phyloP scores from a whole-genome alignment of 2,888 invertebrate species.

The Drosophila borealis region DNA sequence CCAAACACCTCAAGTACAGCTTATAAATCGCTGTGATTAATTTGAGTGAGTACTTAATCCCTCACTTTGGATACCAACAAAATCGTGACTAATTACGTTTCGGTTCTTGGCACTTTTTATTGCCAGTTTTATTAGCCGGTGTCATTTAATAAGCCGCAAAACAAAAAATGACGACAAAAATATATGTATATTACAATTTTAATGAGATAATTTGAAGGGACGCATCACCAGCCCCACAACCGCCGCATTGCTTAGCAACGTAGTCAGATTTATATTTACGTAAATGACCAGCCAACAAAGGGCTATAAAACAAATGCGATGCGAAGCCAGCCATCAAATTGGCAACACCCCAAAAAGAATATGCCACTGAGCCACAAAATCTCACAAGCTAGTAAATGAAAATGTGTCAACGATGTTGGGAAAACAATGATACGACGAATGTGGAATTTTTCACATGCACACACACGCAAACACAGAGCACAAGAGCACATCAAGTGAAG shows the following conservation, averaged over 20 bases:
- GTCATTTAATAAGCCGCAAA: constrained; percentile 60
- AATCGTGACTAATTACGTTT: constrained; percentile 64
- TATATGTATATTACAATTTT: constrained; percentile 34
- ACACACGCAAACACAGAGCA: neutral
- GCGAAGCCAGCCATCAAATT: constrained; percentile 27
- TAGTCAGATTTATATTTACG: constrained; percentile 33
- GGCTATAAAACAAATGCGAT: constrained; percentile 58
- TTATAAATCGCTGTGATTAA: constrained; percentile 58
- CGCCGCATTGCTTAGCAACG: constrained; percentile 36
- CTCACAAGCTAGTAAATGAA: constrained; percentile 33
- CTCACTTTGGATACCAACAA: constrained; percentile 16
- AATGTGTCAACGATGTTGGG: constrained; percentile 44
- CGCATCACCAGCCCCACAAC: neutral
- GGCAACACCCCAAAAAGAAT: constrained; percentile 36
- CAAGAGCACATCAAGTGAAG: constrained; percentile 43
- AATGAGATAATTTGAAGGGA: constrained; percentile 54
- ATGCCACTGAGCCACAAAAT: constrained; percentile 32
- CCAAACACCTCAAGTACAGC: constrained; percentile 24
- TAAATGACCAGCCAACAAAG: constrained; percentile 40
- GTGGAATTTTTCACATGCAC: constrained; percentile 23
- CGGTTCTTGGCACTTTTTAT: constrained; percentile 48
- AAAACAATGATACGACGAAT: constrained; percentile 52
- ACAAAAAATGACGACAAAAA: constrained; percentile 13
- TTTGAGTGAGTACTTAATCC: constrained; percentile 23
- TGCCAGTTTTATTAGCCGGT: constrained; percentile 45